Conservation (phyloP, 2,113 vertebrate genomes). For the Pholis gunnellus region DNA sequence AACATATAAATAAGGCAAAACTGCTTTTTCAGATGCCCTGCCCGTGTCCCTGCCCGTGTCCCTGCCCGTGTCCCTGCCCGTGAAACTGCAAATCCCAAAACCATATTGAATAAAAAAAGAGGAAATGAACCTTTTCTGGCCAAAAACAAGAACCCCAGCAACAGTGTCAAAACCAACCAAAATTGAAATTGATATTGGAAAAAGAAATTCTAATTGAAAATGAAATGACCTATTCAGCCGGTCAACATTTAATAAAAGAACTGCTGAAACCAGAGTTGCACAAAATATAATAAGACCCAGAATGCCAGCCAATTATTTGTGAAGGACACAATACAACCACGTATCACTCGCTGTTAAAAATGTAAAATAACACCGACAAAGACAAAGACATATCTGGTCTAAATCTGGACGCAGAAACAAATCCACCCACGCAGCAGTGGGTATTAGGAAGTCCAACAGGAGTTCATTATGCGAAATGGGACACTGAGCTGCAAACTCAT, state of each 20-base stretch:
- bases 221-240: background rate
- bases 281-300: background rate
- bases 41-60: background rate
- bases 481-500: background rate
- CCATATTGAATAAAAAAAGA: background rate
- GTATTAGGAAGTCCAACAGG: constrained; percentile 4
- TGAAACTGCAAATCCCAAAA: background rate
- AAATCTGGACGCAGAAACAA: constrained; percentile 21
- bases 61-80: background rate
- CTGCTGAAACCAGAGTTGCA: background rate
- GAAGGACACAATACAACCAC: constrained; percentile 6
- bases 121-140: background rate
- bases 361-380: constrained; percentile 3
- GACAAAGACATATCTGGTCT: background rate
- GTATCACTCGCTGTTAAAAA: constrained; percentile 11
- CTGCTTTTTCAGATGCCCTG: background rate
- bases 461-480: background rate
- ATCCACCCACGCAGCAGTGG: background rate
- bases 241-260: background rate
- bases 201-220: constrained; percentile 7
- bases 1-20: constrained; percentile 26
- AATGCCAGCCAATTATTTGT: background rate
- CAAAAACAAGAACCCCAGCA: background rate
- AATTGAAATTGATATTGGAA: background rate
- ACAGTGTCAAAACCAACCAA: background rate